Conservation (phyloP, 1,140 invertebrate genomes). For the Magallana ariakensis region DNA sequence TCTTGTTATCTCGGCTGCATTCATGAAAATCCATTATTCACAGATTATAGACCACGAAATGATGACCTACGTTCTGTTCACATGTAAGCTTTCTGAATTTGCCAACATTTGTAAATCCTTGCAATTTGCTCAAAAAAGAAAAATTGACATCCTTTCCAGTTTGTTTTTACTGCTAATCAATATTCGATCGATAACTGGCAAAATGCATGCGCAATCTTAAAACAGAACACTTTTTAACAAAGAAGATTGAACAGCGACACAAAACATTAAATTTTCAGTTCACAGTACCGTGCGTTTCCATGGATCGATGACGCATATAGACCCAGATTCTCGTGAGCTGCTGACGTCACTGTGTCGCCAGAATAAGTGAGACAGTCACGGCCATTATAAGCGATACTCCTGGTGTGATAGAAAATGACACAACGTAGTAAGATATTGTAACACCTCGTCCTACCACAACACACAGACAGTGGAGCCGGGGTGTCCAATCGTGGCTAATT, state of each 20-base stretch:
- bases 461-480: neutral
- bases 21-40: slow-evolving; percentile 28
- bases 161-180: slow-evolving; percentile 33
- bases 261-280: slow-evolving; percentile 36
- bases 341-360: slow-evolving; percentile 28
- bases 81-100: neutral
- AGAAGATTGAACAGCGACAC: slow-evolving; percentile 28
- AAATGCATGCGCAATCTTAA: slow-evolving; percentile 35
- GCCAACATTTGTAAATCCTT: slow-evolving; percentile 1
- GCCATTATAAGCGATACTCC: neutral
- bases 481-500: slow-evolving; percentile 8
- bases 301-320: slow-evolving; percentile 30
- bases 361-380: slow-evolving; percentile 5
- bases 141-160: slow-evolving; percentile 31
- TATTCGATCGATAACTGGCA: slow-evolving; percentile 18
- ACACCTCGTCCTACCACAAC: neutral
- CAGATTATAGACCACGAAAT: neutral
- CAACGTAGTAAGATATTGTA: neutral
- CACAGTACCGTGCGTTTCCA: slow-evolving; percentile 34
- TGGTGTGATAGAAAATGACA: neutral
- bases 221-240: slow-evolving; percentile 20
- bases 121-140: neutral
- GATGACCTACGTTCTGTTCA: neutral
- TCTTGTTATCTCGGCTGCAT: neutral
- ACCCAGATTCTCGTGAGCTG: slow-evolving; percentile 29